These are phyloP conservation scores for Xestia xanthographa DNA, from an alignment of 2,888 invertebrate species.

Conservation along the genomic window DNA sequence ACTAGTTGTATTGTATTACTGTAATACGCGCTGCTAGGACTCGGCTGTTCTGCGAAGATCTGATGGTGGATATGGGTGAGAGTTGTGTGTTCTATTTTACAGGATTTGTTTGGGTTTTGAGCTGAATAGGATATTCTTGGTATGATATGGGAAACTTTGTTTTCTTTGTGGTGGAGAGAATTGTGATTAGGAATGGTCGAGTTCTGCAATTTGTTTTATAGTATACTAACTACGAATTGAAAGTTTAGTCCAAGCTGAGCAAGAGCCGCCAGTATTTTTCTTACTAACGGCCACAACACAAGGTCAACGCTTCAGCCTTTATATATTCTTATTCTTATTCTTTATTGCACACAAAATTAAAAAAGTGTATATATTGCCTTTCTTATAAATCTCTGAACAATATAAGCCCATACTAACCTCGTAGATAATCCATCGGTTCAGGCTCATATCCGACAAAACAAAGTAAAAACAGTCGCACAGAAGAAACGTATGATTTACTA, in stretches of 20 bases:
- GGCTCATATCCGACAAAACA: constrained; percentile 34
- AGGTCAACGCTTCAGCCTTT: neutral
- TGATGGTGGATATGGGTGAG: constrained; percentile 50
- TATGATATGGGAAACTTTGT: neutral
- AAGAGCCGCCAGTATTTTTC: neutral
- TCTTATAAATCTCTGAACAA: constrained; percentile 17
- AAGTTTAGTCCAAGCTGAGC: neutral
- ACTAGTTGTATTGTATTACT: neutral
- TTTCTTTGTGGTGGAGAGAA: constrained; percentile 8
- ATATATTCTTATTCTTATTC: too few relatives aligned
- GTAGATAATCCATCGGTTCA: constrained; percentile 44
- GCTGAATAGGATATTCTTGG: neutral
- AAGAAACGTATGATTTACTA: constrained; percentile 57
- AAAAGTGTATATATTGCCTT: too few relatives aligned
- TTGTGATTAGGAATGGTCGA: neutral
- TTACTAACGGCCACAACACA: neutral
- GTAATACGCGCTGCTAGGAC: constrained; percentile 33
- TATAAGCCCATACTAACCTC: constrained; percentile 17
- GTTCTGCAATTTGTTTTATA: neutral
- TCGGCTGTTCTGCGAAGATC: neutral
- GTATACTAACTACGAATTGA: neutral
- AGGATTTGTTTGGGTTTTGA: neutral
- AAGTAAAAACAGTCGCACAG: constrained; percentile 34
- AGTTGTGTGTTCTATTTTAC: constrained; percentile 7
- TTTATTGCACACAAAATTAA: too few relatives aligned